Conservation (phyloP, 1,140 invertebrate species). For the Vollenhovia emeryi region DNA sequence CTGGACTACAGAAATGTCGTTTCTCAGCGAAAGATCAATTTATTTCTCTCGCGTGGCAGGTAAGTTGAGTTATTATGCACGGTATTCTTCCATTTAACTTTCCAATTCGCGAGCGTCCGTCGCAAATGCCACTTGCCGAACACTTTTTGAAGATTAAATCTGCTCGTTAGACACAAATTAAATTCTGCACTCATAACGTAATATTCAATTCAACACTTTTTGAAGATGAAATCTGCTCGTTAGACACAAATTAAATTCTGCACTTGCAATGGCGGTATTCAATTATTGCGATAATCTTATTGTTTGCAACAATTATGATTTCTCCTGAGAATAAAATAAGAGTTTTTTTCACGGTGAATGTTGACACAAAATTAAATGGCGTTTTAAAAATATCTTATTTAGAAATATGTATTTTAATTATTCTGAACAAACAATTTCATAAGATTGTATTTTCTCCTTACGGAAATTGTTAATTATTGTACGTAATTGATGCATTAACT, state of each 20-base stretch:
- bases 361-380: not conserved
- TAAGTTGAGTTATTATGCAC: slow-evolving; percentile 21
- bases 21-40: slow-evolving; percentile 24
- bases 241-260: not conserved
- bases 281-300: not conserved
- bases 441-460: not conserved
- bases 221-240: slow-evolving; percentile 8
- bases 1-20: not conserved
- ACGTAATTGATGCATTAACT: not conserved
- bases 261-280: not conserved
- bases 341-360: not conserved
- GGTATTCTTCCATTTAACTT: slow-evolving; percentile 44
- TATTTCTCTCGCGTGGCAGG: slow-evolving; percentile 3
- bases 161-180: not conserved
- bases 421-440: not conserved
- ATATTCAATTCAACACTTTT: not conserved
- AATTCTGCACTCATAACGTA: not conserved
- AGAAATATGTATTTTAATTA: not conserved
- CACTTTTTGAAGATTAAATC: slow-evolving; percentile 39
- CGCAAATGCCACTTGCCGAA: slow-evolving; percentile 45
- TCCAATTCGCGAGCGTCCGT: slow-evolving; percentile 20
- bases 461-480: not conserved
- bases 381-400: not conserved
- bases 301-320: not conserved
- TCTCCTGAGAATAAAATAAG: not conserved